These are phyloP conservation scores for Phyllostomus discolor DNA, from an alignment of 2,113 vertebrate genomes.

Conservation along the genomic window DNA sequence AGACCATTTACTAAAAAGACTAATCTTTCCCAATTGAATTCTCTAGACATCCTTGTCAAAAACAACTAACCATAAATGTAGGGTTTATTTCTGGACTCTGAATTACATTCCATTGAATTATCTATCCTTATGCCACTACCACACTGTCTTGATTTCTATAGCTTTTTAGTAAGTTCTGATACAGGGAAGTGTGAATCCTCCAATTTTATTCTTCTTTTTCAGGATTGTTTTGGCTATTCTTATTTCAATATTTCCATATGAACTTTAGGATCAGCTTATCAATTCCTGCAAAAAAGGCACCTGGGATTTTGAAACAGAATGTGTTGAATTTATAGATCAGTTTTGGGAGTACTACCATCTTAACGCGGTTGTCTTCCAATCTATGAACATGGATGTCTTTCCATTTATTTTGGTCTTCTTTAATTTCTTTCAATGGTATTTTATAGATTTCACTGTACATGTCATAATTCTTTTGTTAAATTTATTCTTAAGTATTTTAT, in stretches of 20 bases:
- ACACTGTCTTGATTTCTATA: neutral
- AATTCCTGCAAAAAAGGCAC: neutral
- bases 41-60: neutral
- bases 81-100: neutral
- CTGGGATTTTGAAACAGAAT: neutral
- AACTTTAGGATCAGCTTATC: neutral
- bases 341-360: neutral
- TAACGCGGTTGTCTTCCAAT: neutral
- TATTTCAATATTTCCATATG: neutral
- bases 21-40: neutral
- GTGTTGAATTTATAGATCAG: neutral
- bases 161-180: conserved; percentile 17
- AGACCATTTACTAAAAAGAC: neutral
- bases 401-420: no score
- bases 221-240: neutral
- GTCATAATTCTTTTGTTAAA: no score
- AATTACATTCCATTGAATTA: neutral
- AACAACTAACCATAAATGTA: neutral
- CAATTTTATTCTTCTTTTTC: neutral
- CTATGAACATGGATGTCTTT: neutral
- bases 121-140: neutral
- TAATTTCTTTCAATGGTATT: no score
- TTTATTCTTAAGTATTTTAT: no score
- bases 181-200: neutral
- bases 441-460: no score